Evolutionary conservation across 2,797 vertebrate genomes (phyloP).

Genomic region (Pipistrellus kuhlii): DNA sequence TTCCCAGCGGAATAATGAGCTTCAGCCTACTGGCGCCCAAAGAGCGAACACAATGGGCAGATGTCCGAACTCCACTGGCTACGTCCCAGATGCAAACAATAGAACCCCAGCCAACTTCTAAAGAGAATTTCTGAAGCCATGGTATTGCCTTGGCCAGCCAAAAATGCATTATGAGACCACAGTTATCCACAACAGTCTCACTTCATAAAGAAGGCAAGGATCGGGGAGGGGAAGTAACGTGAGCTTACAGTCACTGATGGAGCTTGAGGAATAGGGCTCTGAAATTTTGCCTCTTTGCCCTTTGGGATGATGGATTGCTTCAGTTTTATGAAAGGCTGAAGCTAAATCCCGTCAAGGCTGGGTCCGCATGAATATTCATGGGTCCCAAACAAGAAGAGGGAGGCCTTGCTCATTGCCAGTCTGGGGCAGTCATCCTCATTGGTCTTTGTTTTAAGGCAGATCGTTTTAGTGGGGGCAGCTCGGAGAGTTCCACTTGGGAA

Average conservation of each 20-base stretch:
- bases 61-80: constrained; percentile 84
- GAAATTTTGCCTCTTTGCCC: constrained; percentile 65
- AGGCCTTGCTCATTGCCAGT: not conserved
- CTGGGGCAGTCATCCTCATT: not conserved
- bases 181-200: constrained; percentile 79
- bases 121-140: constrained; percentile 82
- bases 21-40: constrained; percentile 78
- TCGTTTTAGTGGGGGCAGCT: not conserved
- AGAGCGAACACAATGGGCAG: constrained; percentile 80
- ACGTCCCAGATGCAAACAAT: constrained; percentile 81
- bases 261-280: constrained; percentile 71
- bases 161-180: constrained; percentile 77
- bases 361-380: constrained; percentile 77
- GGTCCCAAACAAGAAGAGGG: constrained; percentile 69
- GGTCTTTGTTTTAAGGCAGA: constrained; percentile 40
- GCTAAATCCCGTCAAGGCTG: constrained; percentile 69
- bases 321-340: constrained; percentile 74
- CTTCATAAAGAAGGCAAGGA: constrained; percentile 78
- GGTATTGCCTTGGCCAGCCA: constrained; percentile 78
- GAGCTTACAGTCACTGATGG: constrained; percentile 73
- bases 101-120: constrained; percentile 73
- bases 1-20: constrained; percentile 73
- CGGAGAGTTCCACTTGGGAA: not conserved
- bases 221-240: constrained; percentile 73
- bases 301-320: constrained; percentile 75